phyloP scores from a whole-genome alignment of 1,140 invertebrate genomes.

The Bombus confusus region DNA sequence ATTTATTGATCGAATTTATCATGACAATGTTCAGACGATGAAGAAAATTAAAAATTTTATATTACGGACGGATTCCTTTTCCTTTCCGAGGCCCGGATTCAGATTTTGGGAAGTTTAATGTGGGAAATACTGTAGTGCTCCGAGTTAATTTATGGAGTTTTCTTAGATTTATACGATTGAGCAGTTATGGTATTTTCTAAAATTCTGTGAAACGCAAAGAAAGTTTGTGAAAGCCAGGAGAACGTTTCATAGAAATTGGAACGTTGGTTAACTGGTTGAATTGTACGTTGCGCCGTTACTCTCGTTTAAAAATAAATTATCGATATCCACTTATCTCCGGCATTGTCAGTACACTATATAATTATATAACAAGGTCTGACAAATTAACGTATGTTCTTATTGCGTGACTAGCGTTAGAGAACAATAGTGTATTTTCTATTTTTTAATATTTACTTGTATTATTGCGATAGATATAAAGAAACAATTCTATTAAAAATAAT shows the following conservation, averaged over 20 bases:
- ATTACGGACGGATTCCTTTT: not conserved
- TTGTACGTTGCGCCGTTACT: not conserved
- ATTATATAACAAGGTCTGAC: slow-evolving; percentile 27
- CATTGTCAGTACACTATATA: not conserved
- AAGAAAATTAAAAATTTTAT: not conserved
- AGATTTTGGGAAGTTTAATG: not conserved
- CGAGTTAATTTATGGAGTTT: not conserved
- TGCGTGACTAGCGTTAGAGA: not conserved
- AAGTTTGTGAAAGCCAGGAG: not conserved
- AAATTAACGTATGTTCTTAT: not conserved
- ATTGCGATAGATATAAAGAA: not conserved
- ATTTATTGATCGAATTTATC: not conserved
- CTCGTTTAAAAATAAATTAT: slow-evolving; percentile 44
- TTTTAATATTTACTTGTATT: not conserved
- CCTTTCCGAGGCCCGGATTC: no score
- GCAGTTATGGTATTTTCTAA: not conserved
- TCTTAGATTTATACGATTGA: no score
- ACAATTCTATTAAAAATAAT: no score
- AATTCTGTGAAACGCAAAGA: not conserved
- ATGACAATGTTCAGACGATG: not conserved
- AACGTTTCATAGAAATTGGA: not conserved
- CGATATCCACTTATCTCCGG: slow-evolving; percentile 12
- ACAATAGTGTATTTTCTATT: not conserved
- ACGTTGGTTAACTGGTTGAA: not conserved
- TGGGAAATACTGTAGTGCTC: not conserved